phyloP scores from a whole-genome alignment of 2,888 invertebrate genomes.

The Uropetala carovei region DNA sequence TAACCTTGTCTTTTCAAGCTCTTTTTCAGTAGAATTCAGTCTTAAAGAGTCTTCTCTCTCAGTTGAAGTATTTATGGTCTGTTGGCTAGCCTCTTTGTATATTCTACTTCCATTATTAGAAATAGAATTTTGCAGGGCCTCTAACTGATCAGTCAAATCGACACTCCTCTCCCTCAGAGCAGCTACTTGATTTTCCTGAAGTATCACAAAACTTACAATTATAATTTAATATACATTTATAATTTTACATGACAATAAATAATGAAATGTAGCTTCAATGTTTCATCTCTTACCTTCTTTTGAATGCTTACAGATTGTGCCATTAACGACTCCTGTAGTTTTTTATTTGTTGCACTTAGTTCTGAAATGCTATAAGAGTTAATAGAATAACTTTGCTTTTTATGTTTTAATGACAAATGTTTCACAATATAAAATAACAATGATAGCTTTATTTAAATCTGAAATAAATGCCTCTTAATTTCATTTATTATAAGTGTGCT shows the following conservation, averaged over 20 bases:
- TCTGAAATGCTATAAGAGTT: neutral
- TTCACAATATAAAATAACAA: neutral
- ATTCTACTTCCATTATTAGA: neutral
- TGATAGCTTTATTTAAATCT: neutral
- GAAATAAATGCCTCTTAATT: no score
- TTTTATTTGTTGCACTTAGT: neutral
- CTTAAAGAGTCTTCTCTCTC: neutral
- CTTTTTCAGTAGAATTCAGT: slow-evolving; percentile 14
- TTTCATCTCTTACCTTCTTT: neutral
- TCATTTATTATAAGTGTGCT: no score
- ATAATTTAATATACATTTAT: neutral
- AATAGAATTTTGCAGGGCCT: neutral
- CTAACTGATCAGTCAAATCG: neutral
- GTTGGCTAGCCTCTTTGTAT: neutral
- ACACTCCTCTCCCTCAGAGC: neutral
- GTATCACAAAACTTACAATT: neutral
- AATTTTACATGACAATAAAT: neutral
- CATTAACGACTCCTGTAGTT: neutral
- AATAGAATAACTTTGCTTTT: no score
- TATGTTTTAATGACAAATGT: neutral
- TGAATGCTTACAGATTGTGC: neutral
- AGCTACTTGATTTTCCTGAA: neutral
- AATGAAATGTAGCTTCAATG: neutral
- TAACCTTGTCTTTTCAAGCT: slow-evolving; percentile 45
- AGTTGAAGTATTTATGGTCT: neutral